Evolutionary conservation across 2,888 invertebrate species (phyloP), one percentile per base, ranked within the genome.

Genomic region (Neoscelio sp.): DNA sequence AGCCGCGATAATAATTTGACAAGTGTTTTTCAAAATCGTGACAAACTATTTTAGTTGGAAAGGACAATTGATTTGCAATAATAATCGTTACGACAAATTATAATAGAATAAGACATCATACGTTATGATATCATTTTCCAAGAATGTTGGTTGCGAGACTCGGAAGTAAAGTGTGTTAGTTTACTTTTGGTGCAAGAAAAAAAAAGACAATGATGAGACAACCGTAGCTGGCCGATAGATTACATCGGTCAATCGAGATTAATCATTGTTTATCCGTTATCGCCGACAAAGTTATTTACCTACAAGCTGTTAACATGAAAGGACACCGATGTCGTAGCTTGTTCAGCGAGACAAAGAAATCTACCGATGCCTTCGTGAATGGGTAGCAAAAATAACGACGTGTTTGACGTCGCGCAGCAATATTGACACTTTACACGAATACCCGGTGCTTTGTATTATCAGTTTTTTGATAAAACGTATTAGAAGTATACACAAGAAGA

Each of bases 271-370:
- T 82, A 82, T 81, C 80, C 65, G 48, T 80, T 79, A 82, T 82
- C 80, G 56, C 68, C 71, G 68, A 71, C 76, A 65, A 70, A 78
- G 79, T 80, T 83, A 78, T 83, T 84, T 82, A 82, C 82, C 77
- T 80, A 81, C 81, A 79, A 82, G 81, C 80, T 82, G 83, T 82
- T 82, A 82, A 83, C 82, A 82, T 80, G 81, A 83, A 83, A 83
- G 81, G 78, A 74, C 56, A 81, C 80, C 82, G 80, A 78, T 81
- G 79, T 74, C 62, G 65, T 46, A 20, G 35, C 26, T 33, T 60
- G 48, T 42, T 30, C 18, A 46, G 13, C 44, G 52, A 74, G 76
- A 82, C 82, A 82, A 82, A 83, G 81, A 78, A 73, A 64, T 81
- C 73, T 62, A 76, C 67, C 71, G 64, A 81, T 76, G 48, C 12